A percentile compares a stretch with the other conserved stretches of the same genome.
These are phyloP conservation scores for Anthophora plumipes DNA, from an alignment of 2,888 invertebrate genomes.

Conservation along the genomic window DNA sequence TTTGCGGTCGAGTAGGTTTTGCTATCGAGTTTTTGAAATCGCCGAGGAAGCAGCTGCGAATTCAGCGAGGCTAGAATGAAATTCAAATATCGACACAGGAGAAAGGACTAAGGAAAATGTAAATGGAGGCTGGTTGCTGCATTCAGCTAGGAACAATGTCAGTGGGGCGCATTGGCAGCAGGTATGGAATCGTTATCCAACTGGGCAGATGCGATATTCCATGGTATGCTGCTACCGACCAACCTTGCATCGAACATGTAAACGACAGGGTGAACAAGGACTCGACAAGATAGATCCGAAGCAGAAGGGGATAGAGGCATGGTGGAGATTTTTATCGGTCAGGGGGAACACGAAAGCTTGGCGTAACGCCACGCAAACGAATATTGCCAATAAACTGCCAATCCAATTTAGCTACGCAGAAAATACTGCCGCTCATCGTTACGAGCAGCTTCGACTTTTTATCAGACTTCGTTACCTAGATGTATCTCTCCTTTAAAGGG, in stretches of 20 bases:
- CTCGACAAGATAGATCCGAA: slow-evolving; percentile 16
- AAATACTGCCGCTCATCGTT: slow-evolving; percentile 79
- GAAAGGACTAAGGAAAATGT: slow-evolving; percentile 24
- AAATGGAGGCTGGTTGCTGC: slow-evolving; percentile 8
- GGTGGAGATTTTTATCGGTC: slow-evolving; percentile 73
- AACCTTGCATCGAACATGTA: slow-evolving; percentile 42
- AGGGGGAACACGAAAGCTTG: slow-evolving; percentile 73
- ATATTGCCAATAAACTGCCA: slow-evolving; percentile 84
- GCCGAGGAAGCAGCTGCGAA: slow-evolving; percentile 30
- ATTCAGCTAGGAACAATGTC: slow-evolving; percentile 45
- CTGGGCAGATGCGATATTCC: slow-evolving; percentile 30
- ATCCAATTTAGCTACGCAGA: slow-evolving; percentile 83
- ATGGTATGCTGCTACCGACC: slow-evolving; percentile 21
- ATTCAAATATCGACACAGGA: slow-evolving; percentile 35
- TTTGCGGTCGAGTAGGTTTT: neutral
- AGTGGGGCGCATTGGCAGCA: slow-evolving; percentile 51
- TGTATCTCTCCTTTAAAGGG: too few relatives aligned
- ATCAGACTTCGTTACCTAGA: slow-evolving; percentile 14
- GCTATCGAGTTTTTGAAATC: slow-evolving; percentile 25
- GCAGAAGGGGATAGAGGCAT: neutral
- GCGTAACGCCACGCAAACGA: slow-evolving; percentile 82
- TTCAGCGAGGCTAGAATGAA: slow-evolving; percentile 20
- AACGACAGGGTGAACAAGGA: slow-evolving; percentile 24
- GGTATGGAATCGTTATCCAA: slow-evolving; percentile 33
- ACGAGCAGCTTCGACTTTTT: slow-evolving; percentile 63